phyloP scores from a whole-genome alignment of 2,888 invertebrate genomes.

The Dysmachus trigonus region DNA sequence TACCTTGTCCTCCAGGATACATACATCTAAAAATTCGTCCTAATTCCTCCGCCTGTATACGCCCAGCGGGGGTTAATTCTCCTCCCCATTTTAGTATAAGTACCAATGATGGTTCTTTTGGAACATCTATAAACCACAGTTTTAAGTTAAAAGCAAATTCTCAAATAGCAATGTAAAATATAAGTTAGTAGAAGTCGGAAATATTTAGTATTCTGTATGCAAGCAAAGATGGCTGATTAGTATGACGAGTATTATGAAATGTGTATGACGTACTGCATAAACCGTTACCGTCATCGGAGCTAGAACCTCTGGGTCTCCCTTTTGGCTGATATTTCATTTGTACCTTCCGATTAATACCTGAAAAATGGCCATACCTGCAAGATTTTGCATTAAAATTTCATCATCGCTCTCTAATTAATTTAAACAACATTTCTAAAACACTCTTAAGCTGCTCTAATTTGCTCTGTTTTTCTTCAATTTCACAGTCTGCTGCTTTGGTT shows the following conservation, averaged over 20 bases:
- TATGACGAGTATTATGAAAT: slow-evolving; percentile 17
- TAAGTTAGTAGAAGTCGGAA: not conserved
- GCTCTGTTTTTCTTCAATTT: slow-evolving; percentile 95
- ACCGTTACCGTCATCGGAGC: slow-evolving; percentile 89
- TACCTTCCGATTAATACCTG: slow-evolving; percentile 99
- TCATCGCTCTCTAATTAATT: not conserved
- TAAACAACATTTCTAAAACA: slow-evolving; percentile 93
- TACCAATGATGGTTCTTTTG: slow-evolving; percentile 92
- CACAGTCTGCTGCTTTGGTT: slow-evolving; percentile 85
- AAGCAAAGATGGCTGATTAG: slow-evolving; percentile 19
- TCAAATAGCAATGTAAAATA: not conserved
- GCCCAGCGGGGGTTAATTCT: slow-evolving; percentile 96
- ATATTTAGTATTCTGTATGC: not conserved
- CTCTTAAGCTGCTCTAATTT: slow-evolving; percentile 97
- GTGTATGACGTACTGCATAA: slow-evolving; percentile 51
- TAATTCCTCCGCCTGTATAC: slow-evolving; percentile 96
- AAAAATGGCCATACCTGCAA: slow-evolving; percentile 96
- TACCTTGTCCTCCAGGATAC: slow-evolving; percentile 97
- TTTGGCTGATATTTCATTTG: slow-evolving; percentile 99
- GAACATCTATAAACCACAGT: slow-evolving; percentile 70
- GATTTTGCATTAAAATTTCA: not conserved
- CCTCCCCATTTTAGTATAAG: slow-evolving; percentile 99
- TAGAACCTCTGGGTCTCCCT: slow-evolving; percentile 89
- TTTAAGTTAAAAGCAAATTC: not conserved
- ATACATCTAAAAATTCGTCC: slow-evolving; percentile 99